These are phyloP conservation scores for Hyalella azteca DNA, from an alignment of 2,888 invertebrate species.

Conservation along the genomic window DNA sequence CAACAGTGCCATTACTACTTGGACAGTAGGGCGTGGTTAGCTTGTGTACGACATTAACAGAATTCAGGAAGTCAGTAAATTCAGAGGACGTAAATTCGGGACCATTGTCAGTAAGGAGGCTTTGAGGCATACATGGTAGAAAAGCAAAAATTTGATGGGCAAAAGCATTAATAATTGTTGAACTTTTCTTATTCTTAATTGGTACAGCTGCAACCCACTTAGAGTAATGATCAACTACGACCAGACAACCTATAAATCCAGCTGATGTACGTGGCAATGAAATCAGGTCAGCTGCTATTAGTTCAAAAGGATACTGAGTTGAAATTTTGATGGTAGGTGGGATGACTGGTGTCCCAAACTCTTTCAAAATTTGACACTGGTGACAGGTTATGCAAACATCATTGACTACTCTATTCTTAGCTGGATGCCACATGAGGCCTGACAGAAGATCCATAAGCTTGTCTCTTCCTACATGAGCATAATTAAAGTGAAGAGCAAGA, in stretches of 20 bases:
- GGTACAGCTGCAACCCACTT: neutral
- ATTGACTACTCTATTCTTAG: neutral
- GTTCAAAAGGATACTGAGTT: neutral
- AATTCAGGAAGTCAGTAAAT: neutral
- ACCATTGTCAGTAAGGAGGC: too few relatives aligned
- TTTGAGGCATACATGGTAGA: neutral
- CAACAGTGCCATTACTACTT: conserved; percentile 12
- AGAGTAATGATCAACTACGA: neutral
- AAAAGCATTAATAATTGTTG: neutral
- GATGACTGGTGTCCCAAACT: neutral
- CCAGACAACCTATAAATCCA: neutral
- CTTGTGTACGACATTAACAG: neutral
- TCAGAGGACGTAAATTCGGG: too few relatives aligned
- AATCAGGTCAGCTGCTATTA: neutral
- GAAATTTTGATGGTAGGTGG: neutral
- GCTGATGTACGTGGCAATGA: neutral
- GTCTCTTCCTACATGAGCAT: neutral
- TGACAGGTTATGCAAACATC: conserved; percentile 2
- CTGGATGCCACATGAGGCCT: conserved; percentile 1
- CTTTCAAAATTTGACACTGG: neutral
- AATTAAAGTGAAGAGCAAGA: neutral
- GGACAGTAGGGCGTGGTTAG: conserved; percentile 21
- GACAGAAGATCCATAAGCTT: neutral
- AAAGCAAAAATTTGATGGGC: neutral
- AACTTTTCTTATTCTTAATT: neutral